Evolutionary conservation across 2,797 vertebrate species (phyloP).

Genomic region (Pangasius djambal): DNA sequence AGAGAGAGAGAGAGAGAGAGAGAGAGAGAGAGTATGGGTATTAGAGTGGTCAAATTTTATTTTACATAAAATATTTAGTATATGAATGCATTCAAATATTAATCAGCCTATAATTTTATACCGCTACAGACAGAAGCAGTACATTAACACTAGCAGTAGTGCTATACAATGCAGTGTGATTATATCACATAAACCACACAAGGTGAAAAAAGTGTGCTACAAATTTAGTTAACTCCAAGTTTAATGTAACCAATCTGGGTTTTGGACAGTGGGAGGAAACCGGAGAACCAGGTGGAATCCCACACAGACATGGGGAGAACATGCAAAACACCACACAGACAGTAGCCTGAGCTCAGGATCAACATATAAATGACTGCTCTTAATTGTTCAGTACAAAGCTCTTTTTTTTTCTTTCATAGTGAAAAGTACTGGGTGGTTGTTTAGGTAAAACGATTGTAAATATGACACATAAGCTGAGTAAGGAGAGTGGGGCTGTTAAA

Average conservation of each 20-base stretch:
- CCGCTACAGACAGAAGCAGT: background rate
- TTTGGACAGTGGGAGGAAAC: background rate
- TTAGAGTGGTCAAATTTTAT: constrained; percentile 19
- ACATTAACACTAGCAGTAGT: background rate
- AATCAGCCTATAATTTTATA: constrained; percentile 1
- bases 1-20: background rate
- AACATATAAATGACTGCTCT: background rate
- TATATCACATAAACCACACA: background rate
- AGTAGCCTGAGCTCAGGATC: background rate
- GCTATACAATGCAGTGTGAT: background rate
- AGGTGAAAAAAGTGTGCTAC: background rate
- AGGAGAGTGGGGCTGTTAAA: constrained; percentile 46
- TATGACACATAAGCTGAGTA: constrained; percentile 53
- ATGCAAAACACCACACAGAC: background rate
- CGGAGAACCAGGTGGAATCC: background rate
- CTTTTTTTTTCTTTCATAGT: background rate
- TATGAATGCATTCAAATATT: background rate
- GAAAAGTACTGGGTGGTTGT: background rate
- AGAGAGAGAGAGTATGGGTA: background rate
- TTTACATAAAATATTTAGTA: background rate
- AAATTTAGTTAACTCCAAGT: background rate
- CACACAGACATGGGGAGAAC: background rate
- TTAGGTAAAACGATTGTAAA: background rate
- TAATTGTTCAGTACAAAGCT: background rate
- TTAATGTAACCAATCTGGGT: background rate